A percentile compares a stretch with the other conserved stretches of the same genome.
Evolutionary conservation across 2,113 vertebrate genomes (phyloP).

Genomic region (Atractosteus spatula): DNA sequence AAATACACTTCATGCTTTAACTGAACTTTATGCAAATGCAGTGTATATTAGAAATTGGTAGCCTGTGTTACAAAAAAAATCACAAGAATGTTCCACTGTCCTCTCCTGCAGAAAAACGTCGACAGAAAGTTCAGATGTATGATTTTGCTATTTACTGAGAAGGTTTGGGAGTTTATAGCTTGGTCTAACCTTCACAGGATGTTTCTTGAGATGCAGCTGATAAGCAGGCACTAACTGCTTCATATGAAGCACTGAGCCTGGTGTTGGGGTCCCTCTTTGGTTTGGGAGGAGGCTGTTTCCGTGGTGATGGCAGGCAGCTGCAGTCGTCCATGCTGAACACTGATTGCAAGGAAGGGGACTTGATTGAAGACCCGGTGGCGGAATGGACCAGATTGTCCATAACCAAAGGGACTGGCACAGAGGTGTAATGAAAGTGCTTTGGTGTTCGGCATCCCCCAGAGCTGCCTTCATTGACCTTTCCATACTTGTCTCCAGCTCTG

Average conservation of each 20-base stretch:
- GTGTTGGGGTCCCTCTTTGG: slow-evolving; percentile 96
- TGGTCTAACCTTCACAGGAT: slow-evolving; percentile 70
- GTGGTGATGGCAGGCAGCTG: slow-evolving; percentile 76
- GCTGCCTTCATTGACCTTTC: slow-evolving; percentile 60
- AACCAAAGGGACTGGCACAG: slow-evolving; percentile 66
- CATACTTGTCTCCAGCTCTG: slow-evolving; percentile 75
- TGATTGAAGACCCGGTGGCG: slow-evolving; percentile 65
- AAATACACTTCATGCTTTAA: too few relatives aligned
- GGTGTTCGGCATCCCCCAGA: slow-evolving; percentile 54
- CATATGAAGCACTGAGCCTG: slow-evolving; percentile 90
- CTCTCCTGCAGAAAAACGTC: too few relatives aligned
- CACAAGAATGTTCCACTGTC: too few relatives aligned
- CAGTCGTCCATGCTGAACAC: slow-evolving; percentile 74
- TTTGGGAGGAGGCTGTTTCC: slow-evolving; percentile 96
- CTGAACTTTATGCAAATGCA: too few relatives aligned
- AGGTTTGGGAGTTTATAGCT: too few relatives aligned
- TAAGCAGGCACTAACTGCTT: slow-evolving; percentile 88
- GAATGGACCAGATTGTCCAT: slow-evolving; percentile 73
- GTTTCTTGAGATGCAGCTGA: slow-evolving; percentile 78
- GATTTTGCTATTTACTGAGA: too few relatives aligned
- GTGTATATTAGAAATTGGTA: too few relatives aligned
- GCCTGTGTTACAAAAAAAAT: too few relatives aligned
- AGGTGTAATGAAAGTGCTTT: slow-evolving; percentile 75
- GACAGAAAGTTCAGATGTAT: too few relatives aligned
- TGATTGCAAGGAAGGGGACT: slow-evolving; percentile 74